Conservation (phyloP, 2,797 vertebrate genomes). For the Salarias fasciatus region DNA sequence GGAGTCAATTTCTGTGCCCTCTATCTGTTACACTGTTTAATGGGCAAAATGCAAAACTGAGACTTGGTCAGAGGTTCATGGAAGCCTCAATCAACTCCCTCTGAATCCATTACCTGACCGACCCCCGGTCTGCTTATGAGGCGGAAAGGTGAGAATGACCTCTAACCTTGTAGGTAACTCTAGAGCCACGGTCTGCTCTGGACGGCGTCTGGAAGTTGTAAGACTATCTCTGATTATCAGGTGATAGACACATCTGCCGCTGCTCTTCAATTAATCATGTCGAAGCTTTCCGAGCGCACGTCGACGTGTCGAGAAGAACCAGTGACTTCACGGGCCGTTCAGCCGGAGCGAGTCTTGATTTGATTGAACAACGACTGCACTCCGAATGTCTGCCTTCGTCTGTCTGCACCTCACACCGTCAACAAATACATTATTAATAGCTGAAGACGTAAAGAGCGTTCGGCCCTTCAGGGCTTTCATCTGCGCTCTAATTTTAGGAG, state of each 20-base stretch:
- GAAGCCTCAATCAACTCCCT: too few relatives aligned
- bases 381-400: slow-evolving; percentile 1
- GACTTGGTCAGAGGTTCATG: slow-evolving; percentile 44
- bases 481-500: too few relatives aligned
- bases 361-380: too few relatives aligned
- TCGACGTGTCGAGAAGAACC: too few relatives aligned
- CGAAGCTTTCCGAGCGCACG: slow-evolving; percentile 13
- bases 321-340: slow-evolving; percentile 23
- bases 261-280: slow-evolving; percentile 56
- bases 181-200: slow-evolving; percentile 40
- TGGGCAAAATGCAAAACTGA: slow-evolving; percentile 50
- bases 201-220: slow-evolving; percentile 56
- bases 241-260: slow-evolving; percentile 46
- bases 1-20: slow-evolving; percentile 30
- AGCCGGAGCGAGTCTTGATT: too few relatives aligned
- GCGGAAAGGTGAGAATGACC: slow-evolving; percentile 56
- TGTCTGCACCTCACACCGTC: not conserved
- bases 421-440: too few relatives aligned
- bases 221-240: slow-evolving; percentile 56
- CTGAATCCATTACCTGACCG: slow-evolving; percentile 26
- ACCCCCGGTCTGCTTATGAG: slow-evolving; percentile 10
- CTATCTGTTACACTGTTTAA: slow-evolving; percentile 47
- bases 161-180: slow-evolving; percentile 56
- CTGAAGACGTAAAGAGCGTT: too few relatives aligned
- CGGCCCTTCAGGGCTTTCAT: too few relatives aligned